A percentile compares a stretch with the other conserved stretches of the same genome.
These are phyloP conservation scores for Phylloscopus trochiloides DNA, from an alignment of 2,113 vertebrate species.

Conservation along the genomic window DNA sequence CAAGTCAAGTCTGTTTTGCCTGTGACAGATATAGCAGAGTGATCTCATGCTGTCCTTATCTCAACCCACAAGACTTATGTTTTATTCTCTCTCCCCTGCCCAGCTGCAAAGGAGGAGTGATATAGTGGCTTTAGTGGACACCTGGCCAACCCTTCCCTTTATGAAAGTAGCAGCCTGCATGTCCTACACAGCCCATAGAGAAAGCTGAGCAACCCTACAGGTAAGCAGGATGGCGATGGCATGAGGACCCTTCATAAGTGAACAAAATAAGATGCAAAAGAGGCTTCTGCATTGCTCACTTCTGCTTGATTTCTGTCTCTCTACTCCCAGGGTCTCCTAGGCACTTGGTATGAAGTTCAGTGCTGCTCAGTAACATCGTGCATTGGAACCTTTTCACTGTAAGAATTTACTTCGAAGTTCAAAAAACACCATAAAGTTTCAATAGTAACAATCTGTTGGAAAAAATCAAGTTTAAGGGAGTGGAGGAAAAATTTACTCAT, in stretches of 20 bases:
- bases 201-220: not conserved
- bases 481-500: not conserved
- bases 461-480: not conserved
- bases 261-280: not conserved
- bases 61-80: rapidly evolving
- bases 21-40: not conserved
- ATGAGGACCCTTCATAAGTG: not conserved
- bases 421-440: not conserved
- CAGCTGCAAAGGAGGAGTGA: not conserved
- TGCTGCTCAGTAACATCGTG: not conserved
- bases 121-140: not conserved
- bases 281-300: not conserved
- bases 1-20: not conserved
- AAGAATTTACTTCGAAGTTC: not conserved
- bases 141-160: not conserved
- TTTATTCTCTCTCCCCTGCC: not conserved
- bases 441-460: not conserved
- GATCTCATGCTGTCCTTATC: not conserved
- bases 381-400: not conserved
- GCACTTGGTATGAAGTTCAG: not conserved
- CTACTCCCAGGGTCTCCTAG: not conserved
- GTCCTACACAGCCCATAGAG: rapidly evolving
- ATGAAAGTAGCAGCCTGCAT: not conserved
- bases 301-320: not conserved
- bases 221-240: not conserved